Conservation (phyloP, 2,113 vertebrate genomes). For the Aythya baeri region DNA sequence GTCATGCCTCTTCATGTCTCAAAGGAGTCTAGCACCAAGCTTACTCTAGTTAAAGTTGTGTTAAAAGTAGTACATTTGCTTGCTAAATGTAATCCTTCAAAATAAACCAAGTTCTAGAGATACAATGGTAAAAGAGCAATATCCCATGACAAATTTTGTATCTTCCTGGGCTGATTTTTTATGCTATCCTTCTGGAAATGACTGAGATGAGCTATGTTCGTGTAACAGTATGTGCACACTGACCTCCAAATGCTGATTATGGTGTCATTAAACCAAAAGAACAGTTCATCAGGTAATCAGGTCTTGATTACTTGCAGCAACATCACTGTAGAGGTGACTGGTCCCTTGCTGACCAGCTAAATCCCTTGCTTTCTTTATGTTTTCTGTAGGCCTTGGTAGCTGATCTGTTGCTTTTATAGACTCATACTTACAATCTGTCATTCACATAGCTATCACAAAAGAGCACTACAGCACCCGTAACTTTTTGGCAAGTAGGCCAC, state of each 20-base stretch:
- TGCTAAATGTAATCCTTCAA: background rate
- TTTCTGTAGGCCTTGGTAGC: background rate
- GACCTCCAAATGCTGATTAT: background rate
- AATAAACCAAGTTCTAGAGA: background rate
- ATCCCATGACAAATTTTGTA: background rate
- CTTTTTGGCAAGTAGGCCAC: background rate
- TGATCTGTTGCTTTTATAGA: background rate
- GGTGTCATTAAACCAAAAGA: background rate
- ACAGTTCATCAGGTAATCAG: background rate
- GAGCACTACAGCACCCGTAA: background rate
- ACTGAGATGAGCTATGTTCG: background rate
- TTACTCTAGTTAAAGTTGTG: background rate
- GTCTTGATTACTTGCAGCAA: background rate
- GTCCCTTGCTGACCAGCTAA: background rate
- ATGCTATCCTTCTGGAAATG: background rate
- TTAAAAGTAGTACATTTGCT: background rate
- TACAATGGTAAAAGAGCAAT: background rate
- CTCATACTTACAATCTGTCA: background rate
- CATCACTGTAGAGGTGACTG: background rate
- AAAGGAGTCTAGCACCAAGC: accelerated
- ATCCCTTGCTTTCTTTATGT: background rate
- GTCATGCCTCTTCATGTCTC: background rate
- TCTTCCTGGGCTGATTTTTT: background rate
- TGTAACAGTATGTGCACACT: background rate
- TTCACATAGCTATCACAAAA: background rate